Conservation (phyloP, 2,888 invertebrate species). For the Argyra leucocephala region DNA sequence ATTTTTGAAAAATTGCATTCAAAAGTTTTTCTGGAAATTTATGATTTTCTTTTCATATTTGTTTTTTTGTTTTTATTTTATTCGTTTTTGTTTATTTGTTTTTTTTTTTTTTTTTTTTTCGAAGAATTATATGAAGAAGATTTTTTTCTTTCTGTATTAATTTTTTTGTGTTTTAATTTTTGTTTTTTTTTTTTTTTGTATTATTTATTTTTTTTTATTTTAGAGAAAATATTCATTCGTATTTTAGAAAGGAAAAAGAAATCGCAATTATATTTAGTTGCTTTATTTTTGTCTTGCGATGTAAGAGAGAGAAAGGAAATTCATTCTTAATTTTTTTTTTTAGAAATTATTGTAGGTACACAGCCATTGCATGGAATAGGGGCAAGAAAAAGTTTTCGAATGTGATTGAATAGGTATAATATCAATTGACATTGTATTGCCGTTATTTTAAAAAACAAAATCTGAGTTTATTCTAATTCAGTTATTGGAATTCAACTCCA, state of each 20-base stretch:
- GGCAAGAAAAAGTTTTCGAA: no score
- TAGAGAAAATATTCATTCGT: neutral
- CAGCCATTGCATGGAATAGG: neutral
- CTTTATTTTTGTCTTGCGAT: neutral
- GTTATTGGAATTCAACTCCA: no score
- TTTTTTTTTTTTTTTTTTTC: neutral
- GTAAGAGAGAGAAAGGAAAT: neutral
- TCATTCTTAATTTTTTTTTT: neutral
- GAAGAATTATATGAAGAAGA: neutral
- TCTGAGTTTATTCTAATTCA: no score
- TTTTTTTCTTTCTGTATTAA: neutral
- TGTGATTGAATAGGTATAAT: no score
- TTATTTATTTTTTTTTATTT: no score
- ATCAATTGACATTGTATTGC: no score
- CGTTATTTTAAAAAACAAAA: no score
- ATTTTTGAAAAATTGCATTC: conserved; percentile 3
- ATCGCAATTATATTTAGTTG: conserved; percentile 2
- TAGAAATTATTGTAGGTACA: neutral
- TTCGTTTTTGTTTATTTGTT: neutral
- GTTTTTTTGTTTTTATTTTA: neutral
- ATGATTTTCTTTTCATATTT: neutral
- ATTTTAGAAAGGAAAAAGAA: neutral
- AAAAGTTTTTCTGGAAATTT: neutral
- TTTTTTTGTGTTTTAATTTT: neutral
- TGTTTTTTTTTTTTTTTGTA: neutral